These are phyloP conservation scores for Parotia lawesii DNA, from an alignment of 2,113 vertebrate species.

Conservation along the genomic window DNA sequence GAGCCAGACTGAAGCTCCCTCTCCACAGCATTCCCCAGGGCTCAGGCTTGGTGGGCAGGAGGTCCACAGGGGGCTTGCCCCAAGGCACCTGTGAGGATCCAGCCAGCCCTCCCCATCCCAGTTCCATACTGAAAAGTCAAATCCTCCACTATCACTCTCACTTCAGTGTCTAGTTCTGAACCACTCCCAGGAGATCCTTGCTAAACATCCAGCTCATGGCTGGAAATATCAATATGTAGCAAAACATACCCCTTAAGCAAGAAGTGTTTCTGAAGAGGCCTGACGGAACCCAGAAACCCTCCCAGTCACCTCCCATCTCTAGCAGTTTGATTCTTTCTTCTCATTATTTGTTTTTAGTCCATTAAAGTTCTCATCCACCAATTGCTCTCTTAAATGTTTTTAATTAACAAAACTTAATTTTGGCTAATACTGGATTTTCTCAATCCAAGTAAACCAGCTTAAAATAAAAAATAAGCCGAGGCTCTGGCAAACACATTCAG, in stretches of 20 bases:
- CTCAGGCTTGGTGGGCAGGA: not conserved
- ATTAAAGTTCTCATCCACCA: not conserved
- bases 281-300: not conserved
- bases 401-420: conserved; percentile 51
- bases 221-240: not conserved
- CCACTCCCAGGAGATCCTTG: not conserved
- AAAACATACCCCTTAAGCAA: not conserved
- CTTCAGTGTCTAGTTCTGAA: not conserved
- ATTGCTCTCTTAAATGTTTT: conserved; percentile 36
- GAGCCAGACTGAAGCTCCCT: not conserved
- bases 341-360: not conserved
- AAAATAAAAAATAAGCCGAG: conserved; percentile 40
- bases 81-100: not conserved
- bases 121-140: not conserved
- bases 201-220: not conserved
- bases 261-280: not conserved
- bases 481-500: conserved; percentile 30
- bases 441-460: conserved; percentile 62
- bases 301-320: not conserved
- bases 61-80: not conserved
- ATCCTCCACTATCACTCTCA: not conserved
- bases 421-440: conserved; percentile 55
- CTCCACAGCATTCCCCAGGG: not conserved
- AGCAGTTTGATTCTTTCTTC: not conserved
- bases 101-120: not conserved